Evolutionary conservation across 2,113 vertebrate species (phyloP), one percentile per base, ranked within the genome.

Genomic region (Siphamia tubifer): DNA sequence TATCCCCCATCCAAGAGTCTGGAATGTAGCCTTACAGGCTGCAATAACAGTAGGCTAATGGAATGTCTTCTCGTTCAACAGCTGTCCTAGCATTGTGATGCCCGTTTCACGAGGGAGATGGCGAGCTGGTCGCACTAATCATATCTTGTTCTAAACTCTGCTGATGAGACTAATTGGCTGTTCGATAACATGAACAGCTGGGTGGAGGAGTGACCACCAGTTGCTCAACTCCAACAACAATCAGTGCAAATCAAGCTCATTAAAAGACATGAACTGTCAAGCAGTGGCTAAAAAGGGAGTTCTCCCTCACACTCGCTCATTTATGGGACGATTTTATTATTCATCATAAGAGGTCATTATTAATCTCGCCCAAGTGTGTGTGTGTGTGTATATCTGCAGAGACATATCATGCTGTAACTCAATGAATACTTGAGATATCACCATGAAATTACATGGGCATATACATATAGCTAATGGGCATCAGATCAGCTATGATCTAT

Each of bases 101-200:
- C 55, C 45, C 38, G 40, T 47, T 44, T 61, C 62, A 54, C 49
- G 27, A 30, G 40, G 27, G 48, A 78, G 32, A 54, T 52, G 74
- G 34, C 51, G 61, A 80, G 49, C 62, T 68, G 49, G 68, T 21
- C 53, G 48, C 68, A 57, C 64, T 70, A 71, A 73, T 79, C 68
- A 66, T 77, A 68, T 40, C 15, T 23, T 7, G 10, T 56, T 52
- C 24, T 3, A 5, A 69, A 63, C 69, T 71, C 43, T 24, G 63
- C 39, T 43, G 48, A n/a, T 48, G 30, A 55, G 60, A 83, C 51
- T 80, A 81, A 87, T 75, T 79, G 75, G 58, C 56, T 56, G 80
- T 63, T 87, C 58, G 44, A 70, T 79, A 72, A 67, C 48, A 8
- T 67, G 51, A 73, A 72, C 74, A 81, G 68, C 58, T 63, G 57